Conservation (phyloP, 2,888 invertebrate genomes). For the Pheosia gnoma region DNA sequence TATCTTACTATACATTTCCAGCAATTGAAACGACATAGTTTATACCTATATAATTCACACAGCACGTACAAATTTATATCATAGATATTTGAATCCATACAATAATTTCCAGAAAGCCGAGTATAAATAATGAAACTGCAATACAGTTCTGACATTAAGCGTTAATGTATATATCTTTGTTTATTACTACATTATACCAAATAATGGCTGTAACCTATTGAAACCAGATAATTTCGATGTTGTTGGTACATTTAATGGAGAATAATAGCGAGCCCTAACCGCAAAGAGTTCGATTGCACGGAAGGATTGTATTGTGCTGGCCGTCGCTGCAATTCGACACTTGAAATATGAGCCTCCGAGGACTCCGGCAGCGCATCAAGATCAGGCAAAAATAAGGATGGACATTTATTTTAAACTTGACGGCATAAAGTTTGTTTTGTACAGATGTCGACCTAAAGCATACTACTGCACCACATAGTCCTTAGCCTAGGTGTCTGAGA, state of each 20-base stretch:
- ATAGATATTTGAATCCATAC: no score
- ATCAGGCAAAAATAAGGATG: background rate
- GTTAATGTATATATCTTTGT: background rate
- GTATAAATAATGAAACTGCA: no score
- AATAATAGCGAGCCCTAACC: background rate
- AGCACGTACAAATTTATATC: no score
- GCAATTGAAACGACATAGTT: no score
- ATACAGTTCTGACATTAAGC: background rate
- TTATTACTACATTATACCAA: background rate
- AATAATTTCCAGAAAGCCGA: no score
- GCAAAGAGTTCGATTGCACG: constrained; percentile 1
- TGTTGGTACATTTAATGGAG: background rate
- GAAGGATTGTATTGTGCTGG: constrained; percentile 3
- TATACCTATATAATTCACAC: no score
- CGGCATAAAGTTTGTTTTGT: background rate
- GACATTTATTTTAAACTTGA: background rate
- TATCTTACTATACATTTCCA: no score
- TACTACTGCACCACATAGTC: background rate
- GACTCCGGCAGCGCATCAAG: background rate
- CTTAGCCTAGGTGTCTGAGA: background rate
- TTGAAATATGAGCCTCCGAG: constrained; percentile 1
- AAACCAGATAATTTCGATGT: background rate
- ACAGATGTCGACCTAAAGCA: no score
- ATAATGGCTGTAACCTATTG: background rate
- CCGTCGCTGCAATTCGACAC: background rate